Evolutionary conservation across 1,140 invertebrate species (phyloP), one percentile per base, ranked within the genome.

Genomic region (Microplitis mediator): DNA sequence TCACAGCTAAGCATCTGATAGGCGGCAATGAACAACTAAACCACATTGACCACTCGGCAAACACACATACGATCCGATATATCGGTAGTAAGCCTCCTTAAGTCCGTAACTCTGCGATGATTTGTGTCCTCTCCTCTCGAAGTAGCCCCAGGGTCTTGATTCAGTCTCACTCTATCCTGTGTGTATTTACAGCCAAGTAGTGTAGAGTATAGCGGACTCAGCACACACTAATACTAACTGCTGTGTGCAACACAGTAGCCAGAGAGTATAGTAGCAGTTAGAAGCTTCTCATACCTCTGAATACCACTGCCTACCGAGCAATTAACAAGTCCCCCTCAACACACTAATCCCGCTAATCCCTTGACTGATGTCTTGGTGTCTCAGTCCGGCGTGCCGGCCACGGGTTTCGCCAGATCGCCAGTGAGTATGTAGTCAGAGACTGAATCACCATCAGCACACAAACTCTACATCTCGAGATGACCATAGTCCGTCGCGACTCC

Each of bases 241-340:
- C 67, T 63, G 52, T 35, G 54, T 60, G 67, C 61, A 64, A 58
- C 52, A 70, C 72, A 70, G 54, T 65, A 64, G 67, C 60, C 16
- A 62, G 23, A 23, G 23, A 23, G 23, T 23, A 23, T 23, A 23
- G 23, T 23, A 23, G 23, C 23, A 23, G 32, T 35, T 56, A 36
- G 32, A 16, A 14, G 54, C 31, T 23, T 58, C 50, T 52, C 67
- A 34, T 45, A 54, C 73, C 69, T 50, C 72, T 67, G 69, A 71
- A 68, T 56, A 56, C 69, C 73, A 6, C 63, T 73, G 79, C 75
- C 77, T 68, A 77, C 77, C 75, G 77, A 81, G 82, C 82, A 84
- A 84, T 84, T 84, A 84, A 84, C 82, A 80, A 84, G 82, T 84
- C 77, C 78, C 81, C 82, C 80, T 80, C 78, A 75, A 80, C 74